These are phyloP conservation scores for Salvelinus fontinalis DNA, from an alignment of 2,113 vertebrate genomes.

Conservation along the genomic window DNA sequence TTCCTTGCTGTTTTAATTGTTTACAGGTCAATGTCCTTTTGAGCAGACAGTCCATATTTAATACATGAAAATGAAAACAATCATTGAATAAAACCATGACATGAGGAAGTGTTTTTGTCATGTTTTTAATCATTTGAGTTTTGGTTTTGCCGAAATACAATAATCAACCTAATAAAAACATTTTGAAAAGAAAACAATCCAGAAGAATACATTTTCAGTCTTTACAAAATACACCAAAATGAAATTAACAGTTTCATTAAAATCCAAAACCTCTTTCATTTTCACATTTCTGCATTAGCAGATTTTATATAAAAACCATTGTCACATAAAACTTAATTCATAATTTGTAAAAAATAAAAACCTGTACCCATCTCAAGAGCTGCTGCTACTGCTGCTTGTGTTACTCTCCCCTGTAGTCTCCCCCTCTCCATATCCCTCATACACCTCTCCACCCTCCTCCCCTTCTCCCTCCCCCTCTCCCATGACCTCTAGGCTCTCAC, in stretches of 20 bases:
- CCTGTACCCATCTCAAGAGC: background rate
- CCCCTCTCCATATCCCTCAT: too few species aligned
- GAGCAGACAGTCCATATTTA: slow-evolving; percentile 2
- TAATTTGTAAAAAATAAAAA: background rate
- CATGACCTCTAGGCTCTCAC: slow-evolving; percentile 45
- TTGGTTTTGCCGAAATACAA: background rate
- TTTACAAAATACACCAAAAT: background rate
- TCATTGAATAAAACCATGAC: slow-evolving; percentile 35
- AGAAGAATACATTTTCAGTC: background rate
- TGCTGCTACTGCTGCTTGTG: slow-evolving; percentile 21
- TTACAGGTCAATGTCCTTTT: slow-evolving; percentile 37
- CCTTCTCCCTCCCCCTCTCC: slow-evolving; percentile 16
- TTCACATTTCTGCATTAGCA: background rate
- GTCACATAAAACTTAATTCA: background rate
- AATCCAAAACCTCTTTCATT: background rate
- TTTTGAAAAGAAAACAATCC: background rate
- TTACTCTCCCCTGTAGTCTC: slow-evolving; percentile 8
- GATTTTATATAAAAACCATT: background rate
- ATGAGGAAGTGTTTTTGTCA: background rate
- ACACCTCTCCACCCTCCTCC: background rate
- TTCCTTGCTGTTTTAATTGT: slow-evolving; percentile 36
- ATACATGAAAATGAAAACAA: background rate
- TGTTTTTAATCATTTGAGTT: background rate
- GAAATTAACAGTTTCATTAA: background rate
- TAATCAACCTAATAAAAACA: background rate